phyloP scores from a whole-genome alignment of 2,888 invertebrate genomes.

The Xanthia icteritia region DNA sequence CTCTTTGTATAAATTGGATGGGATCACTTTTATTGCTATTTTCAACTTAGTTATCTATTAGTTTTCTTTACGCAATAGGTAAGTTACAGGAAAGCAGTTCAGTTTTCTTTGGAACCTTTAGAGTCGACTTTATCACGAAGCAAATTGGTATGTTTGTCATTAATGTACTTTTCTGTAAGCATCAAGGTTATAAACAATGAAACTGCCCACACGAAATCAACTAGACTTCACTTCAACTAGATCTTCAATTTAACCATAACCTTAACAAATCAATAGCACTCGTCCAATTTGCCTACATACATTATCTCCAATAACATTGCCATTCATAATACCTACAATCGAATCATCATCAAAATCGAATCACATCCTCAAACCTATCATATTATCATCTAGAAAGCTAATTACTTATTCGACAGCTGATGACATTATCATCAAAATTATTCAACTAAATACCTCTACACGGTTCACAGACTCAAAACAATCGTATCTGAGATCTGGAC shows the following conservation, averaged over 20 bases:
- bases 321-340: neutral
- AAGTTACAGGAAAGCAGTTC: neutral
- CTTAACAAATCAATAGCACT: neutral
- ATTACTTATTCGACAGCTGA: slow-evolving; percentile 60
- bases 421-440: slow-evolving; percentile 72
- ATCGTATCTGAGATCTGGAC: slow-evolving; percentile 61
- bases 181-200: slow-evolving; percentile 8
- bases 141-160: neutral
- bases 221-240: neutral
- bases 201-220: slow-evolving; percentile 4
- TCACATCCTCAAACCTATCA: slow-evolving; percentile 18
- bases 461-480: slow-evolving; percentile 61
- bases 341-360: neutral
- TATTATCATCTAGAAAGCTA: slow-evolving; percentile 61
- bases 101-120: neutral
- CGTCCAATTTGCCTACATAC: neutral
- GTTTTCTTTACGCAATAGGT: neutral
- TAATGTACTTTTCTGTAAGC: neutral
- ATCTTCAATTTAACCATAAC: slow-evolving; percentile 9
- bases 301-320: neutral
- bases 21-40: slow-evolving; percentile 13
- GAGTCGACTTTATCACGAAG: neutral
- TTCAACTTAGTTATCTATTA: neutral
- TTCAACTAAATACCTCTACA: slow-evolving; percentile 61
- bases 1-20: slow-evolving; percentile 44